Evolutionary conservation across 2,888 invertebrate species (phyloP), one percentile per base, ranked within the genome.

Genomic region (Orchestes rusci): DNA sequence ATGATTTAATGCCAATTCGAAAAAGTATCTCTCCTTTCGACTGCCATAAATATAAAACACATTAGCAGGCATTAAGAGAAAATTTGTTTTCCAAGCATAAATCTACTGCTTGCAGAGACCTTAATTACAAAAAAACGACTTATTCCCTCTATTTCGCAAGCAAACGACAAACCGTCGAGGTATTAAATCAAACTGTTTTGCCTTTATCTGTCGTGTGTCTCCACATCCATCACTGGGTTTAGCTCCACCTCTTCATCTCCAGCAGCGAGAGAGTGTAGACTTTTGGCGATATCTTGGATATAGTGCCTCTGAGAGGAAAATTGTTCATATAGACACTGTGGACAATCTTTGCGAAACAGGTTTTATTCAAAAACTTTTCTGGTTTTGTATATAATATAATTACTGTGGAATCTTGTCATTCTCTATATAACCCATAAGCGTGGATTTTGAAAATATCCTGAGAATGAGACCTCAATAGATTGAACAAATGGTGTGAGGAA

Each of bases 101-200:
- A 45, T 45, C 39, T 10, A 36, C 23, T 28, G 29, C 40, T 45
- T 36, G 20, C 15, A 56, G 60, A 59, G 57, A 56, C 56, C 61
- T 60, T 67, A 67, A 67, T 67, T 67, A 67, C 66, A 65, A 66
- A 64, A 67, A 65, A 64, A 64, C 59, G 63, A 64, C 62, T 66
- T 65, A 62, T 65, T 66, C 59, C 61, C 61, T 33, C 40, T 40
- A 45, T 45, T 45, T 40, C 35, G 30, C 60, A 59, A 64, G 63
- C 64, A 65, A 66, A 66, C 64, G 64, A 63, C 65, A 64, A 45
- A 45, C 40, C 45, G 35, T 32, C 10, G 7, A 5, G 40, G 36
- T 40, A 27, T 64, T 68, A 68, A 68, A 68, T 68, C 67, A 68
- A 66, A 67, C 66, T 67, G 67, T 68, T 68, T 68, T 68, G 67